A percentile compares a stretch with the other conserved stretches of the same genome.
phyloP scores from a whole-genome alignment of 1,140 invertebrate species.

The Ruditapes philippinarum region DNA sequence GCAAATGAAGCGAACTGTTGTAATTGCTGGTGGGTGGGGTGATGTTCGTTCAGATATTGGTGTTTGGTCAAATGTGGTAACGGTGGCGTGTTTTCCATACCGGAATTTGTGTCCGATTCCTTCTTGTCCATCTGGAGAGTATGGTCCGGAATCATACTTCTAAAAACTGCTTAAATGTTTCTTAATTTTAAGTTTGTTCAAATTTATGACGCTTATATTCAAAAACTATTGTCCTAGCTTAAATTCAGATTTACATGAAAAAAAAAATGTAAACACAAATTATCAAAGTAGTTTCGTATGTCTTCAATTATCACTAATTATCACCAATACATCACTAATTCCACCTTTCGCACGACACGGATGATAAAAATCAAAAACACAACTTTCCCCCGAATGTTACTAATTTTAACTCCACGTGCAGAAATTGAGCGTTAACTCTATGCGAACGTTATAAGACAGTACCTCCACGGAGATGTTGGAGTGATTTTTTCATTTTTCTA shows the following conservation, averaged over 20 bases:
- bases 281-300: slow-evolving; percentile 15
- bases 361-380: slow-evolving; percentile 28
- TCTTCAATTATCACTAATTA: slow-evolving; percentile 51
- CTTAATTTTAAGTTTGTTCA: neutral
- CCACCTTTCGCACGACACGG: slow-evolving; percentile 16
- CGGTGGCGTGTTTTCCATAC: slow-evolving; percentile 4
- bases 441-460: neutral
- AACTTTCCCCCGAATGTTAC: slow-evolving; percentile 44
- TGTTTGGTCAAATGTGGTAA: slow-evolving; percentile 15
- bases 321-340: slow-evolving; percentile 42
- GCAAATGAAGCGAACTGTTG: slow-evolving; percentile 45
- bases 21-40: slow-evolving; percentile 32
- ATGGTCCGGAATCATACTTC: slow-evolving; percentile 58
- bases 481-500: neutral
- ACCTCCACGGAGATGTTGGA: neutral
- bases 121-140: slow-evolving; percentile 12
- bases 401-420: slow-evolving; percentile 60
- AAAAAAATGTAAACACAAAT: neutral
- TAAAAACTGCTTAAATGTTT: neutral
- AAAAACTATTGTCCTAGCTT: neutral
- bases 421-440: slow-evolving; percentile 19
- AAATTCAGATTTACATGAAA: neutral
- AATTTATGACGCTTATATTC: too few relatives aligned
- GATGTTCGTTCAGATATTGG: slow-evolving; percentile 34
- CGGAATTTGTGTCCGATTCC: slow-evolving; percentile 19